Conservation (phyloP, 2,113 vertebrate species). For the Glaucidium brasilianum region DNA sequence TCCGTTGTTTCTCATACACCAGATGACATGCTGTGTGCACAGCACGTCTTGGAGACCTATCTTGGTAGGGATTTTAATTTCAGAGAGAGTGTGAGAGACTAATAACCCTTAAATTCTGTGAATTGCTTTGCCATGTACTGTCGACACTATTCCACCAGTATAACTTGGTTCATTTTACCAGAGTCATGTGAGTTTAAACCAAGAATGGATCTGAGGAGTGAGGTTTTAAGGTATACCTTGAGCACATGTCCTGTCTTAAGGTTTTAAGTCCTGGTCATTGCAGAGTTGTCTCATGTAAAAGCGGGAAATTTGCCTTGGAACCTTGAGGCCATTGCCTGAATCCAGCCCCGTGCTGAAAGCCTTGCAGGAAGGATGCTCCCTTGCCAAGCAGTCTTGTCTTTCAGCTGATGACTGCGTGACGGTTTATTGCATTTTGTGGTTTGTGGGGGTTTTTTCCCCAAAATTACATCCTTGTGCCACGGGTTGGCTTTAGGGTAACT, state of each 20-base stretch:
- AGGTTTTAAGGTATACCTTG: neutral
- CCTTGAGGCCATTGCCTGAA: neutral
- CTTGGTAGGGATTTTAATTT: neutral
- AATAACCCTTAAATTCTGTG: neutral
- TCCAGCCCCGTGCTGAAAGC: neutral
- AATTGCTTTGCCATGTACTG: neutral
- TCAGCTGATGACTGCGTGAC: neutral
- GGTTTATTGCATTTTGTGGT: neutral
- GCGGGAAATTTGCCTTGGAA: neutral
- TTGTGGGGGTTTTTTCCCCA: neutral
- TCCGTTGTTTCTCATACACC: rapidly evolving
- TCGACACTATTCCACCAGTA: neutral
- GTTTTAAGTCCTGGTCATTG: neutral
- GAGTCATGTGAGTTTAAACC: neutral
- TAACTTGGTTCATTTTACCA: neutral
- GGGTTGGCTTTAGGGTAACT: neutral
- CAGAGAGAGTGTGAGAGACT: neutral
- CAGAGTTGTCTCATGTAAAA: neutral
- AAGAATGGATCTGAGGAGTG: neutral
- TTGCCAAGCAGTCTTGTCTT: neutral
- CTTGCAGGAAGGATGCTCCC: neutral
- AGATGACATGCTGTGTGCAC: neutral
- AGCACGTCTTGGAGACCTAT: neutral
- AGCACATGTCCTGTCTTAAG: neutral
- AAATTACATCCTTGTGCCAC: neutral